A percentile compares a stretch with the other conserved stretches of the same genome.
phyloP scores from a whole-genome alignment of 2,113 vertebrate species.

The Pithys albifrons region DNA sequence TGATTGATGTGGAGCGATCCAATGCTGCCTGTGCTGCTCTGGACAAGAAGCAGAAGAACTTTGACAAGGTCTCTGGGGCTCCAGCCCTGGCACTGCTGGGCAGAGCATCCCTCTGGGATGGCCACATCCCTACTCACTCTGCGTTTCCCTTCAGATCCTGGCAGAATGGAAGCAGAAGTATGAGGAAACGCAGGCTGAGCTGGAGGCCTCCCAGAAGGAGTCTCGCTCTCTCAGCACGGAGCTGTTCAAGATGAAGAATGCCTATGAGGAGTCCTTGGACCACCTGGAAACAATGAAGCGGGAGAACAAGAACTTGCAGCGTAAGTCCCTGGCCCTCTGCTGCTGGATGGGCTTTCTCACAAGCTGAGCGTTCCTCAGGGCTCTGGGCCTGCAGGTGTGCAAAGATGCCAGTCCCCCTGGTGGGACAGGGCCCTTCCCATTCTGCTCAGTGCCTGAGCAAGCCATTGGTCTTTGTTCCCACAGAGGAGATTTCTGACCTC shows the following conservation, averaged over 20 bases:
- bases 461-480: not conserved
- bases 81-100: not conserved
- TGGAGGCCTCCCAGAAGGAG: no score
- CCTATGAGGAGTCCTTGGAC: slow-evolving; percentile 70
- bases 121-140: no score
- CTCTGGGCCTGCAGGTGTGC: not conserved
- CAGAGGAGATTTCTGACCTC: slow-evolving; percentile 88
- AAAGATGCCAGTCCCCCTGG: not conserved
- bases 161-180: no score
- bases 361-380: not conserved
- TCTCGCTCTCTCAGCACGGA: not conserved
- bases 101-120: no score
- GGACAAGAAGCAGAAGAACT: slow-evolving; percentile 57
- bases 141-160: no score
- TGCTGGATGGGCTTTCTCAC: not conserved
- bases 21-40: not conserved
- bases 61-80: slow-evolving; percentile 72
- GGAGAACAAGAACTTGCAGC: slow-evolving; percentile 83
- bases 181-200: no score
- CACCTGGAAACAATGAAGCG: slow-evolving; percentile 81
- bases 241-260: slow-evolving; percentile 15
- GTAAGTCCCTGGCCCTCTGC: slow-evolving; percentile 51
- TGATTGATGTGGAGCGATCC: not conserved
- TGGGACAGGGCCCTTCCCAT: not conserved
- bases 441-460: not conserved